These are phyloP conservation scores for Erpetoichthys calabaricus DNA, from an alignment of 2,797 vertebrate species.

Conservation along the genomic window DNA sequence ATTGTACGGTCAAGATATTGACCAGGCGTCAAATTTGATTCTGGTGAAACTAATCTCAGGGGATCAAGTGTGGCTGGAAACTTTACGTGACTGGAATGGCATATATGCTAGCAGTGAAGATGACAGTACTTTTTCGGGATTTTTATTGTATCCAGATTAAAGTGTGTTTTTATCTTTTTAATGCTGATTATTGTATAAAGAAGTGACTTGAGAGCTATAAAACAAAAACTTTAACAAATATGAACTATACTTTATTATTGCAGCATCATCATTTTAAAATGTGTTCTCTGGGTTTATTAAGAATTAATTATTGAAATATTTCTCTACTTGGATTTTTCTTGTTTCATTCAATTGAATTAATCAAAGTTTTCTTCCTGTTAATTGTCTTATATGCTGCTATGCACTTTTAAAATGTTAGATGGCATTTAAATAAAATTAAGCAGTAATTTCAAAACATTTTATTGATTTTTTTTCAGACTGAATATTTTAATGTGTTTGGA, in stretches of 20 bases:
- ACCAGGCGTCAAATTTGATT: constrained; percentile 80
- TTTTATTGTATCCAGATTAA: constrained; percentile 68
- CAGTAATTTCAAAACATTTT: background rate
- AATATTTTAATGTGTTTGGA: no score
- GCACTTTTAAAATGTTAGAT: constrained; percentile 1
- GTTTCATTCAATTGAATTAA: no score
- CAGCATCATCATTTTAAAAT: background rate
- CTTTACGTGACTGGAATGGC: constrained; percentile 84
- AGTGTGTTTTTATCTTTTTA: constrained; percentile 16
- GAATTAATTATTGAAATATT: no score
- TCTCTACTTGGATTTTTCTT: no score
- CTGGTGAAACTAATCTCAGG: constrained; percentile 63
- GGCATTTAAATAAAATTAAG: background rate
- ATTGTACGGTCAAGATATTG: constrained; percentile 79
- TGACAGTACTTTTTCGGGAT: constrained; percentile 86
- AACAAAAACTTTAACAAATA: constrained; percentile 1
- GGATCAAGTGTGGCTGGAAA: constrained; percentile 92
- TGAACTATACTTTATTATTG: background rate
- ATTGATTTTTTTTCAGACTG: background rate
- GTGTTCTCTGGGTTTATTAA: no score
- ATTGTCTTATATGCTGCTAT: constrained; percentile 2
- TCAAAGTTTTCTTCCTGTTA: background rate
- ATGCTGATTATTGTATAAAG: no score
- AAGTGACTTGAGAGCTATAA: background rate
- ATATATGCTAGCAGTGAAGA: constrained; percentile 82